These are phyloP conservation scores for Bos taurus DNA, from an alignment of 2,113 vertebrate genomes.

Conservation along the genomic window ARS-UCD2.0 NC_037357.1:93112001-93112500, in stretches of 20 bases:
- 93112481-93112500: not conserved
- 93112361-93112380: not conserved
- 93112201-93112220: not conserved
- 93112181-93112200: not conserved
- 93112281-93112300: not conserved
- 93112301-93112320: not conserved
- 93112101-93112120: not conserved
- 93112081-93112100: slow-evolving; percentile 1
- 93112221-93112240: not conserved
- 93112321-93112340: not conserved
- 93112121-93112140: not conserved
- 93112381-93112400: not conserved
- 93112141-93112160: not conserved
- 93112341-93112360: not conserved
- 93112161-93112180: not conserved
- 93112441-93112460: not conserved
- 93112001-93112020: not conserved
- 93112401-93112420: not conserved
- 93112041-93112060: not conserved
- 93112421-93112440: not conserved
- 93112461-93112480: not conserved
- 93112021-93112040: not conserved
- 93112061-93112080: slow-evolving; percentile 4
- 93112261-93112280: not conserved
- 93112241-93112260: not conserved